Conservation (phyloP, 2,797 vertebrate species). For the Syngnathus acus region DNA sequence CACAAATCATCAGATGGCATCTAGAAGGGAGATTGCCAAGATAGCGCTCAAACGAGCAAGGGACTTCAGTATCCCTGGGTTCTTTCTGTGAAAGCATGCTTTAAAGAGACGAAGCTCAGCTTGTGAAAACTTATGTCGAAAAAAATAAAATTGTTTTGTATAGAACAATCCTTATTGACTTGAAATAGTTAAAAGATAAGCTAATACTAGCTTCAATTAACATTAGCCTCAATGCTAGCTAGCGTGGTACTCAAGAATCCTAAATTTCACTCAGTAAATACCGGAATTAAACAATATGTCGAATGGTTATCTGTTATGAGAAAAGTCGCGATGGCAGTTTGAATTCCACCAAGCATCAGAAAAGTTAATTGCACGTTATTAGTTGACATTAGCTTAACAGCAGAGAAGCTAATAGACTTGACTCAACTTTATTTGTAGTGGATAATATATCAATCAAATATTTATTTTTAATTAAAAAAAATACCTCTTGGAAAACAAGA, state of each 20-base stretch:
- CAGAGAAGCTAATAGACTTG: background rate
- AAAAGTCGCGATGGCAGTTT: background rate
- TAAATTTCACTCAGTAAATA: background rate
- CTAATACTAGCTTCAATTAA: too few relatives aligned
- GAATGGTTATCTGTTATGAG: background rate
- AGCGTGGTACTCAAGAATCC: background rate
- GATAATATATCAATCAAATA: too few relatives aligned
- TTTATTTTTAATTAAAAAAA: too few relatives aligned
- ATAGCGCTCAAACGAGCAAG: constrained; percentile 20
- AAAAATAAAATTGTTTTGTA: too few relatives aligned
- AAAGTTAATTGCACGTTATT: background rate
- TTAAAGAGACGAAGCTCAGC: background rate
- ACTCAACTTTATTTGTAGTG: background rate
- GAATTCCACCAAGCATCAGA: too few relatives aligned
- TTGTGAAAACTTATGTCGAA: too few relatives aligned
- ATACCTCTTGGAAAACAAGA: too few relatives aligned
- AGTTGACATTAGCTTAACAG: background rate
- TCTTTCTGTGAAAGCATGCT: background rate
- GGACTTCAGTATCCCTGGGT: background rate
- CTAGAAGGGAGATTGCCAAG: constrained; percentile 35
- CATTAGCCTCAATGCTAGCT: too few relatives aligned
- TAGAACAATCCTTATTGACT: too few relatives aligned
- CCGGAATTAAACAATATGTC: too few relatives aligned
- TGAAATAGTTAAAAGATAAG: too few relatives aligned
- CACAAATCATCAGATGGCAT: constrained; percentile 57